Base-by-base conservation (phyloP, 2,113 vertebrate genomes). In the Microcebus tavaratra region DNA sequence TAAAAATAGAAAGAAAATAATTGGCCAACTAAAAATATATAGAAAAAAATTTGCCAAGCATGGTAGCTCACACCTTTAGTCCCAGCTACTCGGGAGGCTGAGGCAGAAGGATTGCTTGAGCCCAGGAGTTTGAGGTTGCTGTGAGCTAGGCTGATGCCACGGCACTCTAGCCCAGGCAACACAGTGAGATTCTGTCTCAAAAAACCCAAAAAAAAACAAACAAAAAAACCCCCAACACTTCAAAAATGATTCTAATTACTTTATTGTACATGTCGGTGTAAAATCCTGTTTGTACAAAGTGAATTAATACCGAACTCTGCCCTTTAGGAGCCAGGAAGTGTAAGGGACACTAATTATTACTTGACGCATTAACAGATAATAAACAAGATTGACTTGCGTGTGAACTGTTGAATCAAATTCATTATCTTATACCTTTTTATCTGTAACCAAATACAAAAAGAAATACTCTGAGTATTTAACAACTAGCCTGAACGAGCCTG, bases 221-320 rank as follows among this genome's bases (percentile, higher is more conserved):
- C 39, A 45, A 8, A 45, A 45, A 45, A 45, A 45, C 8, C 1
- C 1, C 42, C 31, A 96, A 87, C 34, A 65, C 11, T 81, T 91
- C 34, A 14, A 25, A 76, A 85, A 88, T 14, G 63, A 55, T 79
- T 78, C 61, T n/a, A 68, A 10, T 87, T 86, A 61, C 9, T 75
- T 93, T 83, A 75, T 6, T 70, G 4, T 5, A 80, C 13, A 2
- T 34, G 6, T 59, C 70, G 48, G 29, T 79, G 2, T 61, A 93
- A 94, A 96, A 57, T n/a, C 29, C 45, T 59, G 1, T 48, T 61
- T 53, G 42, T 59, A 83, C 27, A 70, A 65, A 87, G 78, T 78
- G 61, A 86, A 20, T 91, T n/a, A 95, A 90, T 81, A 72, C 27
- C 92, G 31, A 90, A 76, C 61, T 88, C 55, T 75, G 50, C 68